These are phyloP conservation scores for Dryas iulia DNA, from an alignment of 1,140 invertebrate genomes.

Conservation along the genomic window DNA sequence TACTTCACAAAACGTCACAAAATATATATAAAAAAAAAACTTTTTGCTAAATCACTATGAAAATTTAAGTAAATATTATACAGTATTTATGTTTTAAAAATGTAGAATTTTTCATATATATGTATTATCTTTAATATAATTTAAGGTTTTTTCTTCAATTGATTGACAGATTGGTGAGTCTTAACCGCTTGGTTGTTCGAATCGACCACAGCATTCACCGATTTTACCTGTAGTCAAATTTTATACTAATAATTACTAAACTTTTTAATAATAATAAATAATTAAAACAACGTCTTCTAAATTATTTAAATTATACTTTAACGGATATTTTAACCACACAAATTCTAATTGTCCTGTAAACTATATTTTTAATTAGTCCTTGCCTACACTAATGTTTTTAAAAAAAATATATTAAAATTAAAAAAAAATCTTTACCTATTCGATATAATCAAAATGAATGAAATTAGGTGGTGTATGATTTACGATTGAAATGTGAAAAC, in stretches of 20 bases:
- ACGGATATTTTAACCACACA: no score
- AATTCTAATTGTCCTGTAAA: no score
- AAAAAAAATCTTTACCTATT: no score
- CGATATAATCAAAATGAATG: no score
- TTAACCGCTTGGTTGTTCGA: conserved; percentile 54
- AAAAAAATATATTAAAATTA: no score
- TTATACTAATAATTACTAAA: neutral
- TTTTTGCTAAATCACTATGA: neutral
- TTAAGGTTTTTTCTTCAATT: conserved; percentile 58
- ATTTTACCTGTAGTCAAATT: conserved; percentile 18
- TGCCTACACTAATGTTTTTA: no score
- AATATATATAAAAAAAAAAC: neutral
- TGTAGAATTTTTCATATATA: neutral
- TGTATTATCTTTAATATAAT: neutral
- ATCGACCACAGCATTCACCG: conserved; percentile 26
- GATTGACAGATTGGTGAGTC: conserved; percentile 55
- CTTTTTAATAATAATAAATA: no score
- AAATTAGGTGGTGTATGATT: no score
- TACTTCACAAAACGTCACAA: neutral
- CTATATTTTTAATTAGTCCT: no score
- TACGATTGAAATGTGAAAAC: no score
- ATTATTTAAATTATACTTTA: no score
- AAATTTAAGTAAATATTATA: neutral
- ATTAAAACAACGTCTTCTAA: no score
- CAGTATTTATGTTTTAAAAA: neutral